A percentile compares a stretch with the other conserved stretches of the same genome.
phyloP scores from a whole-genome alignment of 2,888 invertebrate genomes.

The Colostygia pectinataria region DNA sequence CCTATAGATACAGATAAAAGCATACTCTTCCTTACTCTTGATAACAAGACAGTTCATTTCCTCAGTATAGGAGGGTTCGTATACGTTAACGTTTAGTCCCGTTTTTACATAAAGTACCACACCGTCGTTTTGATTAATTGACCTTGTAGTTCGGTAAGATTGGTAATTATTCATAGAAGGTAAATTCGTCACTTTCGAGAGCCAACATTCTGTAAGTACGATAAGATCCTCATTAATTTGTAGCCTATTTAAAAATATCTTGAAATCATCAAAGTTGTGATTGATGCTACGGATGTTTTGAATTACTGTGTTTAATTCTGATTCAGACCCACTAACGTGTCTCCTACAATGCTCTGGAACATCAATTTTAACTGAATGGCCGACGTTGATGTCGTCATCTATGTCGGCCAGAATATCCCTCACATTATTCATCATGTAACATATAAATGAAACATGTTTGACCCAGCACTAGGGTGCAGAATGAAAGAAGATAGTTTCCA shows the following conservation, averaged over 20 bases:
- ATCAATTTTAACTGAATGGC: background rate
- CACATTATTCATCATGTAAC: too few species aligned
- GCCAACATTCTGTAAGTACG: background rate
- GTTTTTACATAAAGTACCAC: background rate
- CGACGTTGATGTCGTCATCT: background rate
- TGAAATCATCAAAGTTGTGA: background rate
- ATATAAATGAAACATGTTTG: too few species aligned
- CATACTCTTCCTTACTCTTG: background rate
- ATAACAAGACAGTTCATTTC: background rate
- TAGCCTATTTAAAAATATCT: background rate
- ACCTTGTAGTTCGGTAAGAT: background rate
- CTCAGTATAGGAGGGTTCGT: background rate
- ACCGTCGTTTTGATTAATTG: background rate
- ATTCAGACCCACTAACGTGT: background rate
- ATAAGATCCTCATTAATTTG: background rate
- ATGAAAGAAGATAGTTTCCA: too few species aligned
- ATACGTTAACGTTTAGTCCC: background rate
- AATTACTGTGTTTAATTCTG: background rate
- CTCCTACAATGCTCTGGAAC: background rate
- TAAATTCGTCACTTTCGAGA: background rate
- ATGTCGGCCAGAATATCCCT: background rate
- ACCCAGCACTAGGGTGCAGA: too few species aligned
- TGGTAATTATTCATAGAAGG: background rate
- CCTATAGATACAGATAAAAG: background rate
- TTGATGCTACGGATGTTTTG: background rate